Conservation (phyloP, 2,113 vertebrate genomes). For the Gambusia affinis region DNA sequence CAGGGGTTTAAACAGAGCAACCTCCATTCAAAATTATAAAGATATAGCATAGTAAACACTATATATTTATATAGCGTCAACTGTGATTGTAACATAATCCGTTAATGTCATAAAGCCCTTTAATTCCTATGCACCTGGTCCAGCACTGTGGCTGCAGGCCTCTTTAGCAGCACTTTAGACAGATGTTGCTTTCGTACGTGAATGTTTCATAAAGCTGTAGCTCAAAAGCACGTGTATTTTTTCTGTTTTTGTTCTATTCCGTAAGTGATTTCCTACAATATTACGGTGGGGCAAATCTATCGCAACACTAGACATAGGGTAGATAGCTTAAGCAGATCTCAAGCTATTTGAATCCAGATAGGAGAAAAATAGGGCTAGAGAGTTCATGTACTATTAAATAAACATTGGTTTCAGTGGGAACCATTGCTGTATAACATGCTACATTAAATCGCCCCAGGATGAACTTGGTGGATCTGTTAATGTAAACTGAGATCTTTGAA, state of each 20-base stretch:
- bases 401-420: constrained; percentile 55
- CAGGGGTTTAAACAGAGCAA: no score
- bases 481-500: constrained; percentile 40
- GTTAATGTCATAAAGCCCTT: constrained; percentile 7
- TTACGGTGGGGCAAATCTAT: constrained; percentile 55
- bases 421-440: constrained; percentile 52
- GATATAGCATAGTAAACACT: no score
- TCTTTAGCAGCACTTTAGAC: constrained; percentile 39
- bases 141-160: neutral
- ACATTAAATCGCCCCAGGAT: constrained; percentile 24
- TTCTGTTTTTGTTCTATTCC: constrained; percentile 51
- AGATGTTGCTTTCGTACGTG: constrained; percentile 55
- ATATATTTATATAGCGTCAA: no score
- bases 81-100: no score
- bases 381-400: constrained; percentile 50
- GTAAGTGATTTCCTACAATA: constrained; percentile 61
- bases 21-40: no score
- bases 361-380: constrained; percentile 20
- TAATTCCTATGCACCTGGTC: constrained; percentile 9
- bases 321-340: constrained; percentile 65
- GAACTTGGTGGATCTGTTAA: constrained; percentile 54
- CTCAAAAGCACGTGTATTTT: constrained; percentile 54
- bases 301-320: constrained; percentile 48
- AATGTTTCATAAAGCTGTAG: constrained; percentile 53
- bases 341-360: neutral